Percentiles rank a stretch among this genome's conserved stretches.
phyloP scores from a whole-genome alignment of 2,888 invertebrate species.

The Creontiades dilutus region DNA sequence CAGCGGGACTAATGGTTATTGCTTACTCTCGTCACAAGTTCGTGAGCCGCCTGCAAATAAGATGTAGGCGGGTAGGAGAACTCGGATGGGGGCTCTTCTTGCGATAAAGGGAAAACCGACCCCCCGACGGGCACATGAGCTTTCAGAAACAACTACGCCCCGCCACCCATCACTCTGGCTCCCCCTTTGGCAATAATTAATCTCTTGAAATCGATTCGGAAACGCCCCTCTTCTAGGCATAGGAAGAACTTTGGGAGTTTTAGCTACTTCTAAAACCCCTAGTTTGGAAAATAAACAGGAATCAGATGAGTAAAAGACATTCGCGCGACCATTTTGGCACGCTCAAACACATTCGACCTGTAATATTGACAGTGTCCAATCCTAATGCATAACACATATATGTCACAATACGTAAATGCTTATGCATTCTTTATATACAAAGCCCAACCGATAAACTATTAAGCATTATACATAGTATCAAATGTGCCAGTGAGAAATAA shows the following conservation, averaged over 20 bases:
- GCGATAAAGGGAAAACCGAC: constrained; percentile 45
- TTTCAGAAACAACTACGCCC: constrained; percentile 37
- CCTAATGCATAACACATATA: too few species aligned
- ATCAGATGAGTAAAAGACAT: too few species aligned
- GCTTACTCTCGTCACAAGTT: constrained; percentile 70
- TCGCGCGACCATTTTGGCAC: too few species aligned
- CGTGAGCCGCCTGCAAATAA: constrained; percentile 68
- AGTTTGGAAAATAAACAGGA: too few species aligned
- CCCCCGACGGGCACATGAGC: constrained; percentile 59
- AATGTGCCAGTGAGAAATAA: too few species aligned
- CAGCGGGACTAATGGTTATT: constrained; percentile 67
- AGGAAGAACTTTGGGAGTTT: background rate
- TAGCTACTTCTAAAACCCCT: too few species aligned
- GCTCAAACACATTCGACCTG: too few species aligned
- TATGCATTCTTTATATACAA: too few species aligned
- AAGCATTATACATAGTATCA: too few species aligned
- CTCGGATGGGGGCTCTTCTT: constrained; percentile 5
- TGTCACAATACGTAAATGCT: too few species aligned
- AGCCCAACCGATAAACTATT: too few species aligned
- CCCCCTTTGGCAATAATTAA: constrained; percentile 51
- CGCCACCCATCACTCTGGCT: constrained; percentile 10
- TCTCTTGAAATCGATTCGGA: constrained; percentile 54
- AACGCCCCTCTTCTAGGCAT: background rate
- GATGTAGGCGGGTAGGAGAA: constrained; percentile 37
- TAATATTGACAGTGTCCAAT: too few species aligned